A percentile compares a stretch with the other conserved stretches of the same genome.
Evolutionary conservation across 2,113 vertebrate genomes (phyloP).

Genomic region (Onychorhynchus coronatus): DNA sequence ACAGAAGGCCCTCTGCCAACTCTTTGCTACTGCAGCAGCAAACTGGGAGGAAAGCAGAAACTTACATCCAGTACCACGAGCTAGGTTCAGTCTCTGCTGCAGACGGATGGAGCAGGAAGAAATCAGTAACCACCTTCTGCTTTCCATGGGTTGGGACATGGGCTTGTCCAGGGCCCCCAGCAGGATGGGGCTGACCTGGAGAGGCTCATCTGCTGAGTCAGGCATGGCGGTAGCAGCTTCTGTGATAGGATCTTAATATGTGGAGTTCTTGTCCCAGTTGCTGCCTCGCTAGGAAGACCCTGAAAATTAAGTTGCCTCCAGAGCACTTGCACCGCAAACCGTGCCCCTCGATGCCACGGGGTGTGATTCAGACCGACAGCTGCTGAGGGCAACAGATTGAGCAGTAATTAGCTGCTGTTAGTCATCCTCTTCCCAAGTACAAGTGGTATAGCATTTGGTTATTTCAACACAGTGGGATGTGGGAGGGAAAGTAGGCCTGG

Average conservation of each 20-base stretch:
- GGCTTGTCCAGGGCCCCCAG: not conserved
- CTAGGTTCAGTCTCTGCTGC: not conserved
- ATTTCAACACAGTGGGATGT: slow-evolving; percentile 66
- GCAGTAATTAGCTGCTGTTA: slow-evolving; percentile 56
- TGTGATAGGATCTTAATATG: not conserved
- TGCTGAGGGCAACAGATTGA: slow-evolving; percentile 50
- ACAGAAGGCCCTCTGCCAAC: slow-evolving; percentile 56
- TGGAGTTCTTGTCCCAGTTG: not conserved
- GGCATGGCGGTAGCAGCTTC: accelerated
- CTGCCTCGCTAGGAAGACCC: not conserved
- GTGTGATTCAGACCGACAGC: slow-evolving; percentile 1
- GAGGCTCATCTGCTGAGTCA: not conserved
- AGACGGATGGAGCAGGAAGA: not conserved
- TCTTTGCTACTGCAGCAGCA: slow-evolving; percentile 45
- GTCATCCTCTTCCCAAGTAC: slow-evolving; percentile 48
- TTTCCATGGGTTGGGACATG: accelerated
- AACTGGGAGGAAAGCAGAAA: slow-evolving; percentile 1
- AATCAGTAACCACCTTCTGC: not conserved
- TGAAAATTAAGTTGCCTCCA: not conserved
- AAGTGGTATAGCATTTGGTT: slow-evolving; percentile 23
- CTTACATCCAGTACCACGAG: not conserved
- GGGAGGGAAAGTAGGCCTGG: slow-evolving; percentile 57
- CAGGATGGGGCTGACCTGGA: not conserved
- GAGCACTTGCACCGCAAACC: not conserved
- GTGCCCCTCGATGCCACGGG: not conserved